Evolutionary conservation across 2,113 vertebrate species (phyloP), one percentile per base, ranked within the genome.

Genomic region (Malurus cyaneus): DNA sequence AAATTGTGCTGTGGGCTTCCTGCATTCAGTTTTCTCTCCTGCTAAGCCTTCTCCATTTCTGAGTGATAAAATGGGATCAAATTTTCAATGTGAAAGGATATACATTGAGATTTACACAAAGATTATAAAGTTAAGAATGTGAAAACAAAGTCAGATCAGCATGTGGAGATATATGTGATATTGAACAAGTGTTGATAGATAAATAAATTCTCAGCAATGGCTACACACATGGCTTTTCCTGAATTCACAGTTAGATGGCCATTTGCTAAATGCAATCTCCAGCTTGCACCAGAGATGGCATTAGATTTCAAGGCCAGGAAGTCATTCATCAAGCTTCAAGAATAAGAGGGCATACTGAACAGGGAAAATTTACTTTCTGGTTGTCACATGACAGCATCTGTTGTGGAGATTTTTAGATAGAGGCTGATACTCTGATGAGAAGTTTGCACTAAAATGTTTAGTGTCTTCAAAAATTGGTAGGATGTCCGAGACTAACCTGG

Each of bases 241-340:
- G 36, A 87, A 70, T 59, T 80, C 60, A 50, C 76, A 60, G 8
- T 19, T 41, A 24, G 8, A 9, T 36, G 36, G 10, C 19, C 1
- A 0, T 71, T 85, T 85, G 15, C 12, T 81, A 79, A 74, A 87
- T 47, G 5, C 47, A 36, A 8, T 44, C 50, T 66, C 23, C 31
- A 15, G 8, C 42, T 88, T 77, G 31, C 17, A 77, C 6, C 31
- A 66, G 65, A 79, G 34, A 18, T 15, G 31, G 8, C 24, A 59
- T 36, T 29, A 57, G n/a, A 69, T 61, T 65, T 77, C 28, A 53
- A 86, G 61, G 7, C 14, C n/a, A 77, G 14, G 25, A 91, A 74
- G 25, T 36, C 0, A 0, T 9, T 61, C 12, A 54, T 34, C 13
- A 41, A 50, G 23, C 5, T 59, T 77, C 46, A 50, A 46, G 24